A percentile compares a stretch with the other conserved stretches of the same genome.
These are phyloP conservation scores for Geotrupes spiniger DNA, from an alignment of 2,888 invertebrate species.

Conservation along the genomic window DNA sequence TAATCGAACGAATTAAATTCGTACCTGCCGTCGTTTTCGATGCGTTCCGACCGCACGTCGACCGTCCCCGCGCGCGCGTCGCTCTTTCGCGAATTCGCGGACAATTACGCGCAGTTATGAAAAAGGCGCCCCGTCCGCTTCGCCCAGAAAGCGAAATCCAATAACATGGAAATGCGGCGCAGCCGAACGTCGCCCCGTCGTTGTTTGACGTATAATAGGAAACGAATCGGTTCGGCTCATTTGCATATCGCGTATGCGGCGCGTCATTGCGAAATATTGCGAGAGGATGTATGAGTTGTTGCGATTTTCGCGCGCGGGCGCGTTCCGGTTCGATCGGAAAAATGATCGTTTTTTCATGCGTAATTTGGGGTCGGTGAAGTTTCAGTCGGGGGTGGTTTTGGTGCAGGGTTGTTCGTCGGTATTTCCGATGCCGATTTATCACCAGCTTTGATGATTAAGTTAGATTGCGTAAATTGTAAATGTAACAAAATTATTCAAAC, in stretches of 20 bases:
- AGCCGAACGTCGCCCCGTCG: slow-evolving; percentile 13
- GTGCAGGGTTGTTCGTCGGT: no score
- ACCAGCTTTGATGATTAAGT: no score
- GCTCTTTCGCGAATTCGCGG: slow-evolving; percentile 12
- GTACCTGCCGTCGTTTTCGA: slow-evolving; percentile 1
- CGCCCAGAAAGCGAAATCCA: slow-evolving; percentile 20
- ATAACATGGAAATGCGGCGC: slow-evolving; percentile 28
- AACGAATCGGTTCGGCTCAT: slow-evolving; percentile 9
- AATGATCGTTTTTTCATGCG: no score
- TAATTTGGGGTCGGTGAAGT: no score
- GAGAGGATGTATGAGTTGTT: no score
- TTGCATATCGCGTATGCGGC: slow-evolving; percentile 9
- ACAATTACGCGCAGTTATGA: slow-evolving; percentile 17
- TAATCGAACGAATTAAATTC: no score
- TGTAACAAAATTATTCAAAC: no score
- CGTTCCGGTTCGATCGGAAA: no score
- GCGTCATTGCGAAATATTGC: background rate
- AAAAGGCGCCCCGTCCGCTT: slow-evolving; percentile 10
- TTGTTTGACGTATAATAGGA: slow-evolving; percentile 22
- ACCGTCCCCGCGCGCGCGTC: background rate
- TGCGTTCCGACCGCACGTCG: slow-evolving; percentile 10
- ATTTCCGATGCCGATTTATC: no score
- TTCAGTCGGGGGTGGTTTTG: no score
- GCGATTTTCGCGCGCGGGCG: no score
- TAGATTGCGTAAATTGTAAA: no score